These are phyloP conservation scores for Lasius fuliginosus DNA, from an alignment of 2,888 invertebrate genomes.

Conservation along the genomic window DNA sequence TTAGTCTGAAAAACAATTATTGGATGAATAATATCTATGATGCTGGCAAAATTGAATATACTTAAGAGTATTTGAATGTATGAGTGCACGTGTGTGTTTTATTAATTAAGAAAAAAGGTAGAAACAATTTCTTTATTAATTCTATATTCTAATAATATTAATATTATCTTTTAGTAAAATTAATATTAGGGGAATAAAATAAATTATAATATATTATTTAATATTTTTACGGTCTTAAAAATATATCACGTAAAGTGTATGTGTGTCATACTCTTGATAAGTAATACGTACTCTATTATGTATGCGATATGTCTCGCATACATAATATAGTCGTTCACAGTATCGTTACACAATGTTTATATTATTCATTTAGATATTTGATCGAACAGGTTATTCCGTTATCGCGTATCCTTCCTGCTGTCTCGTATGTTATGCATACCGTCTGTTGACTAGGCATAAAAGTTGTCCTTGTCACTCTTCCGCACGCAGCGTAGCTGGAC, in stretches of 20 bases:
- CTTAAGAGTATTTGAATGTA: neutral
- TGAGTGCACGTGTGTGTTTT: neutral
- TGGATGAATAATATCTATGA: neutral
- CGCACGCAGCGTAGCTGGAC: neutral
- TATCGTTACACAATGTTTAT: neutral
- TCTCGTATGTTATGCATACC: conserved; percentile 17
- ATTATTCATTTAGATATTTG: conserved; percentile 6
- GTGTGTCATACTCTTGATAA: conserved; percentile 9
- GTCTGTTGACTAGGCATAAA: conserved; percentile 14
- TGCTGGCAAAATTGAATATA: neutral
- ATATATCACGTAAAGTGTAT: neutral
- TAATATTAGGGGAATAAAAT: neutral
- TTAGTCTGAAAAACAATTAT: neutral
- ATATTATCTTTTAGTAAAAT: neutral
- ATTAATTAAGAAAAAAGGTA: neutral
- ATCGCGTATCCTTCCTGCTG: conserved; percentile 36
- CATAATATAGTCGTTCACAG: neutral
- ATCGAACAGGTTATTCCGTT: conserved; percentile 26
- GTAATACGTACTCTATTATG: conserved; percentile 16
- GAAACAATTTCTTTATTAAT: neutral
- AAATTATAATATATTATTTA: neutral
- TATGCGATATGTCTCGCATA: conserved; percentile 5
- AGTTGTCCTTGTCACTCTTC: conserved; percentile 20
- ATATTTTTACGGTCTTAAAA: neutral
- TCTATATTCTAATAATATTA: neutral